These are phyloP conservation scores for Cydia splendana DNA, from an alignment of 1,140 invertebrate species.

Conservation along the genomic window DNA sequence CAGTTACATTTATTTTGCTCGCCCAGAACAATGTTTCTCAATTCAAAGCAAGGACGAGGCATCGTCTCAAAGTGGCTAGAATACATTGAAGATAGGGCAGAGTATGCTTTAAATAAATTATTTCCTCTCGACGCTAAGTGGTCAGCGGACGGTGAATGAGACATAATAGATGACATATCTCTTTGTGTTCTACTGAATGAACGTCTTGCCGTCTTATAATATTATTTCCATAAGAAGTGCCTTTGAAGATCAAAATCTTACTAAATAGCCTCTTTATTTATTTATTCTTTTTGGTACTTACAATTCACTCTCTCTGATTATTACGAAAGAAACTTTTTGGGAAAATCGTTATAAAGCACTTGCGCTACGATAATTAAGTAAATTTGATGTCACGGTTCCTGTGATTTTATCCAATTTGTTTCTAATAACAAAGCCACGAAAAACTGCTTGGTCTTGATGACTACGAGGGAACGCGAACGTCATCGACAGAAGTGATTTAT, in stretches of 20 bases:
- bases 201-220: slow-evolving; percentile 40
- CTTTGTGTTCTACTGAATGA: slow-evolving; percentile 61
- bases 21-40: neutral
- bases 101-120: slow-evolving; percentile 71
- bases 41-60: slow-evolving; percentile 13
- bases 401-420: slow-evolving; percentile 26
- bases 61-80: slow-evolving; percentile 12
- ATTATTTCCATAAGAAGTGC: slow-evolving; percentile 44
- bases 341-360: too few relatives aligned
- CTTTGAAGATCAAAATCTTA: slow-evolving; percentile 53
- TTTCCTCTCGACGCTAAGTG: slow-evolving; percentile 71
- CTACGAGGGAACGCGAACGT: slow-evolving; percentile 40
- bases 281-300: neutral
- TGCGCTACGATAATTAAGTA: neutral
- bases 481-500: slow-evolving; percentile 72
- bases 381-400: slow-evolving; percentile 17
- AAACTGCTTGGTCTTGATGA: slow-evolving; percentile 21
- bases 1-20: neutral
- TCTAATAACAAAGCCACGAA: slow-evolving; percentile 30
- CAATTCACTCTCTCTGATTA: neutral
- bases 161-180: slow-evolving; percentile 71
- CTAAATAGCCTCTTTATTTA: neutral
- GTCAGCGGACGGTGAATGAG: slow-evolving; percentile 64
- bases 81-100: slow-evolving; percentile 50
- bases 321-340: neutral